phyloP scores from a whole-genome alignment of 2,797 vertebrate species.

The Gymnodraco acuticeps region DNA sequence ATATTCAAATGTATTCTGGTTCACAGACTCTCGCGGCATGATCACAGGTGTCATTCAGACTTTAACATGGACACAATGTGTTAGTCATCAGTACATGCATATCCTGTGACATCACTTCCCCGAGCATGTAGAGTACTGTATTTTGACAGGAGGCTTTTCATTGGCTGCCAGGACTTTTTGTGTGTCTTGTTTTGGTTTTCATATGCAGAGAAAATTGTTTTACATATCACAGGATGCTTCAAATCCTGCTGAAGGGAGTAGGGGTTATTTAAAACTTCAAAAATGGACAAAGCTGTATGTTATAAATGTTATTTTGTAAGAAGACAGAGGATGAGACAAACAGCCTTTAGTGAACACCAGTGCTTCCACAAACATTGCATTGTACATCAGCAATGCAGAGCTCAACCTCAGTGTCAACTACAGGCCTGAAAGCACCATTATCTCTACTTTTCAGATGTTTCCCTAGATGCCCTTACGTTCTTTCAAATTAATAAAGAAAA shows the following conservation, averaged over 20 bases:
- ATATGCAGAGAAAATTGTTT: constrained; percentile 70
- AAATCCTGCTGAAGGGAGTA: constrained; percentile 38
- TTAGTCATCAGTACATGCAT: constrained; percentile 77
- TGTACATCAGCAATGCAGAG: constrained; percentile 25
- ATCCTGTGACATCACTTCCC: constrained; percentile 79
- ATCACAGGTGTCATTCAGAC: constrained; percentile 65
- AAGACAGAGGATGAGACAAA: constrained; percentile 14
- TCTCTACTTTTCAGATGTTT: constrained; percentile 40
- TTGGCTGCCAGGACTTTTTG: constrained; percentile 62
- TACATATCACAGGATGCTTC: constrained; percentile 68
- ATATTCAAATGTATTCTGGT: constrained; percentile 60
- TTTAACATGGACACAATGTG: constrained; percentile 71
- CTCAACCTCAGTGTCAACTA: constrained; percentile 37
- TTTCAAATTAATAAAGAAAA: constrained; percentile 4
- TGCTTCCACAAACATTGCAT: constrained; percentile 23
- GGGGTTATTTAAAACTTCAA: constrained; percentile 38
- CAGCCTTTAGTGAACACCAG: constrained; percentile 7
- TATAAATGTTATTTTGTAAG: constrained; percentile 35
- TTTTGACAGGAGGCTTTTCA: constrained; percentile 78
- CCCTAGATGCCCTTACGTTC: not conserved
- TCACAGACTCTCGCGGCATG: constrained; percentile 32
- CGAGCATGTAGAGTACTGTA: constrained; percentile 56
- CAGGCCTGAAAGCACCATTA: constrained; percentile 33
- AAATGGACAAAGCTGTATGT: constrained; percentile 46
- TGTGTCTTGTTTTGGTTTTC: constrained; percentile 69